Conservation (phyloP, 1,140 invertebrate species). For the Drosophila pallidifrons region DNA sequence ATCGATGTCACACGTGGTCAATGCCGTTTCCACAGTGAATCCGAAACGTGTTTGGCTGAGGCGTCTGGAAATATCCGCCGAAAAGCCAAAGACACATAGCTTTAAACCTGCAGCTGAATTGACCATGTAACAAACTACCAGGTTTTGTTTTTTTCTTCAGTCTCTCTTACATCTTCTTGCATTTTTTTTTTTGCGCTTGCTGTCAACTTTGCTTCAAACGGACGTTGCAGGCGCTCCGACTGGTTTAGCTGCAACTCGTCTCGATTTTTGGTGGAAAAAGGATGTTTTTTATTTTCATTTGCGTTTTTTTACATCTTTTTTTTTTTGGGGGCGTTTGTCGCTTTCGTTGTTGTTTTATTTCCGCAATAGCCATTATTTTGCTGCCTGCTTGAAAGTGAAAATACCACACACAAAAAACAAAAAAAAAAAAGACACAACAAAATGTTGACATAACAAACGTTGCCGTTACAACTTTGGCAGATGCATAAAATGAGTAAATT, state of each 20-base stretch:
- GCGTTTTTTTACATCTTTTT: slow-evolving; percentile 21
- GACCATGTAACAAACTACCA: slow-evolving; percentile 43
- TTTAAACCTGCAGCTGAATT: slow-evolving; percentile 39
- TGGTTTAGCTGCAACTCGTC: slow-evolving; percentile 60
- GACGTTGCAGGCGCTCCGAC: slow-evolving; percentile 45
- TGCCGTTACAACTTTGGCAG: slow-evolving; percentile 32
- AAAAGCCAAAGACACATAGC: slow-evolving; percentile 2
- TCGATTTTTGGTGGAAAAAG: slow-evolving; percentile 67
- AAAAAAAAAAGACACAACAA: slow-evolving; percentile 27
- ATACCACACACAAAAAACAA: slow-evolving; percentile 48
- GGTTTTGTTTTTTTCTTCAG: slow-evolving; percentile 30
- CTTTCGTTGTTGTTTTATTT: slow-evolving; percentile 77
- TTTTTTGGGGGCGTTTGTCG: slow-evolving; percentile 57
- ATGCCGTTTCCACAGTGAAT: slow-evolving; percentile 25
- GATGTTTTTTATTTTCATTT: slow-evolving; percentile 54
- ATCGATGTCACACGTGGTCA: slow-evolving; percentile 41
- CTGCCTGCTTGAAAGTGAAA: slow-evolving; percentile 72
- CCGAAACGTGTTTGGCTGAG: not conserved
- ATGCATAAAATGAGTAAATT: slow-evolving; percentile 25
- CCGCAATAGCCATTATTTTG: slow-evolving; percentile 69
- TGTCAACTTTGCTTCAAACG: slow-evolving; percentile 62
- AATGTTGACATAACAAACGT: slow-evolving; percentile 63
- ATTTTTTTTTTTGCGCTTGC: slow-evolving; percentile 28
- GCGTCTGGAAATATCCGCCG: slow-evolving; percentile 42
- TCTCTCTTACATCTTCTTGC: not conserved